Conservation (phyloP, 2,888 invertebrate genomes). For the Cloeon dipterum region DNA sequence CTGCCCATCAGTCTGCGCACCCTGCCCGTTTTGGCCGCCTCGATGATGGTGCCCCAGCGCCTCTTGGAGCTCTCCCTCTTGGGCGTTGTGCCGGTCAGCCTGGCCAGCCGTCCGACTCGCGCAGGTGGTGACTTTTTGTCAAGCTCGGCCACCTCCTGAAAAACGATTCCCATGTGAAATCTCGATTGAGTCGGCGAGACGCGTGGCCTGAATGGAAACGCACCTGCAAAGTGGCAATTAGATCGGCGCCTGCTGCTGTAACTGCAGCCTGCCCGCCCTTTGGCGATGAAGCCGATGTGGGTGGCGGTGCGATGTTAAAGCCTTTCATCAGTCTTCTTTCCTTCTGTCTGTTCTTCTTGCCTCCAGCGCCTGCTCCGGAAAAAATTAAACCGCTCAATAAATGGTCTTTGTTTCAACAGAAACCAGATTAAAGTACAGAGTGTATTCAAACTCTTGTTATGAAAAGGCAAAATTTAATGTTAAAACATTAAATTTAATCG, state of each 20-base stretch:
- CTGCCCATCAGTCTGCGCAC: slow-evolving; percentile 60
- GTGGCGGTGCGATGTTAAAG: slow-evolving; percentile 66
- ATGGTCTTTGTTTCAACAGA: too few species aligned
- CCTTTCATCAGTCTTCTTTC: slow-evolving; percentile 84
- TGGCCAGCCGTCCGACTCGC: slow-evolving; percentile 13
- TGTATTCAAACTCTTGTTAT: too few species aligned
- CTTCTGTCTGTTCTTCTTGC: slow-evolving; percentile 82
- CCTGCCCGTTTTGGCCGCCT: slow-evolving; percentile 54
- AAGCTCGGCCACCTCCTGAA: neutral
- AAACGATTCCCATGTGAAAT: too few species aligned
- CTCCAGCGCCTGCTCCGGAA: slow-evolving; percentile 58
- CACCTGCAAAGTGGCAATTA: slow-evolving; percentile 1
- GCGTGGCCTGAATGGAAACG: too few species aligned
- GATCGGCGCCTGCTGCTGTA: slow-evolving; percentile 2
- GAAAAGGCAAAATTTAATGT: too few species aligned
- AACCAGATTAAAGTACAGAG: too few species aligned
- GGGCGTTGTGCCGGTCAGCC: slow-evolving; percentile 14
- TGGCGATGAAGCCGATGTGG: slow-evolving; percentile 19
- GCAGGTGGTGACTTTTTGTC: slow-evolving; percentile 3
- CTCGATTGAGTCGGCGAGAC: too few species aligned
- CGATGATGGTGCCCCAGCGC: slow-evolving; percentile 42
- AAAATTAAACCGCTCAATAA: too few species aligned
- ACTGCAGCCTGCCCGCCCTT: neutral
- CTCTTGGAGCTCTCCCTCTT: slow-evolving; percentile 13
- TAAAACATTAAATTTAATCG: too few species aligned